Evolutionary conservation across 2,888 invertebrate genomes (phyloP).

Genomic region (Osedax frankpressi): DNA sequence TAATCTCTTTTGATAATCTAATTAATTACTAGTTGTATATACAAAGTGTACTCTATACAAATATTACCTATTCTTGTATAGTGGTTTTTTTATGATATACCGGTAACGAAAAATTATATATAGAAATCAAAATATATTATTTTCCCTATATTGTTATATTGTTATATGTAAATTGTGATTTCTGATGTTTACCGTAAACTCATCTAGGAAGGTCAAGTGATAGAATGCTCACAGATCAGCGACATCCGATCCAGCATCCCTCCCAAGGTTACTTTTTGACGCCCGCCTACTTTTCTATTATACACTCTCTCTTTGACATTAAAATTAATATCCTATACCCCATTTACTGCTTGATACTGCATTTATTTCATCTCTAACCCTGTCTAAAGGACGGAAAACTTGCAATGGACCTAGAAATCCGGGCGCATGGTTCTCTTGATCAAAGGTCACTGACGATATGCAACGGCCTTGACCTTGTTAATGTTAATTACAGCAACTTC

Average conservation of each 20-base stretch:
- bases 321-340: background rate
- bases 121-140: too few species aligned
- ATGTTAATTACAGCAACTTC: slow-evolving; percentile 91
- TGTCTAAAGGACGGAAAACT: slow-evolving; percentile 41
- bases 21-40: too few species aligned
- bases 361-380: slow-evolving; percentile 1
- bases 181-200: background rate
- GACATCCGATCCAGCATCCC: slow-evolving; percentile 83
- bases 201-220: slow-evolving; percentile 84
- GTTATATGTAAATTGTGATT: too few species aligned
- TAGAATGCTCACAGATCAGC: slow-evolving; percentile 94
- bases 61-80: too few species aligned
- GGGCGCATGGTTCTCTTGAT: slow-evolving; percentile 73
- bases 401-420: slow-evolving; percentile 47
- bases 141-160: too few species aligned
- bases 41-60: too few species aligned
- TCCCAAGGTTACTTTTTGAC: slow-evolving; percentile 65
- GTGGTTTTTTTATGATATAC: too few species aligned
- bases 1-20: too few species aligned
- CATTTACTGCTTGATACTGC: background rate
- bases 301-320: background rate
- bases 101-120: too few species aligned
- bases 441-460: slow-evolving; percentile 90
- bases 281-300: background rate
- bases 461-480: slow-evolving; percentile 95